Percentiles rank a stretch among this genome's conserved stretches.
Conservation (phyloP, 2,797 vertebrate genomes). For the Leuciscus waleckii region DNA sequence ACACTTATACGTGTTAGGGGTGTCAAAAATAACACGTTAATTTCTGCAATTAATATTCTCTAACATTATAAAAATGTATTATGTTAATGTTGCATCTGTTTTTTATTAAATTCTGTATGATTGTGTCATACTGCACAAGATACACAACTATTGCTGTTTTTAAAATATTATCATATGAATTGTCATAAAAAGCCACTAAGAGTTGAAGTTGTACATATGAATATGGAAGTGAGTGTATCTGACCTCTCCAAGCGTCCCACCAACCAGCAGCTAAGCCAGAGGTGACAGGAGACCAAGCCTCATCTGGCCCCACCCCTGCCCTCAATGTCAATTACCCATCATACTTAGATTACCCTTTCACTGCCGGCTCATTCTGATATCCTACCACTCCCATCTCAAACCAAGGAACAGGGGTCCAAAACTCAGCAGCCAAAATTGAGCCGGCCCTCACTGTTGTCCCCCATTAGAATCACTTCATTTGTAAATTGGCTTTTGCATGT, state of each 20-base stretch:
- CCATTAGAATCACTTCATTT: conserved; percentile 45
- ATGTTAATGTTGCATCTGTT: no score
- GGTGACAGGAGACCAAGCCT: conserved; percentile 18
- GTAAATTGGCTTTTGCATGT: conserved; percentile 61
- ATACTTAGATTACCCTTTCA: conserved; percentile 6
- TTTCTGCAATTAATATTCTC: no score
- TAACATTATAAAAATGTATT: no score
- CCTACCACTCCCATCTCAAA: background rate
- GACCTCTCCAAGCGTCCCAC: background rate
- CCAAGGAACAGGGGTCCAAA: conserved; percentile 30
- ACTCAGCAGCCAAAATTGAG: conserved; percentile 50
- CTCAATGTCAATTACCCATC: conserved; percentile 30
- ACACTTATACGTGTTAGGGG: no score
- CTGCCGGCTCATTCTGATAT: conserved; percentile 17
- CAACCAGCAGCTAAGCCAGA: conserved; percentile 23
- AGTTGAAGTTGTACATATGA: background rate
- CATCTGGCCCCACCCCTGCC: conserved; percentile 7
- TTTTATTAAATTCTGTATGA: no score
- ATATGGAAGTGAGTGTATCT: background rate
- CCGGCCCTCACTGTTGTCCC: conserved; percentile 34
- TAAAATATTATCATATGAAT: background rate
- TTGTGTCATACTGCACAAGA: no score
- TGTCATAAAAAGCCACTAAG: background rate
- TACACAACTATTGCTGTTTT: background rate
- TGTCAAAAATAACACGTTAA: no score